A percentile compares a stretch with the other conserved stretches of the same genome.
Conservation (phyloP, 2,113 vertebrate species). For the Mugil cephalus region DNA sequence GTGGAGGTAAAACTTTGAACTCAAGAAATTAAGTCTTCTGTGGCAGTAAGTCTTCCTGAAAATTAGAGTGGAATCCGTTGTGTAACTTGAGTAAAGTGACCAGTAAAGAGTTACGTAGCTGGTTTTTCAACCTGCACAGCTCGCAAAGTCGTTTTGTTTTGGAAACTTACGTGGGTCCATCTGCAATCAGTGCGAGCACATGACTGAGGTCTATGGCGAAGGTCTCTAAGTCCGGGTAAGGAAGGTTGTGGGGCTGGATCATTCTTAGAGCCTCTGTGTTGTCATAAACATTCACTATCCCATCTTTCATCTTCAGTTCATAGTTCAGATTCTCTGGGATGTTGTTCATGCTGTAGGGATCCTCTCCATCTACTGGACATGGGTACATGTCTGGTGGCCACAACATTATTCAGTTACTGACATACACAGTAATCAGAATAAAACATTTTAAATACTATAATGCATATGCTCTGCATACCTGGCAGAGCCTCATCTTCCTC, state of each 20-base stretch:
- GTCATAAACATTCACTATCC: constrained; percentile 92
- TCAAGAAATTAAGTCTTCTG: constrained; percentile 94
- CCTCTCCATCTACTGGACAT: constrained; percentile 84
- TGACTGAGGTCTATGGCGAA: constrained; percentile 94
- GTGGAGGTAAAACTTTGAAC: constrained; percentile 96
- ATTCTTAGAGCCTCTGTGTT: constrained; percentile 81
- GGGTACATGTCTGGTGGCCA: constrained; percentile 86
- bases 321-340: constrained; percentile 92
- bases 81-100: neutral
- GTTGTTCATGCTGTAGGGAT: constrained; percentile 90
- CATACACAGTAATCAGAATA: constrained; percentile 3
- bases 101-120: neutral
- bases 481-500: constrained; percentile 90
- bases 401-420: constrained; percentile 25
- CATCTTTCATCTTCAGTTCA: constrained; percentile 89
- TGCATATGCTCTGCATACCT: constrained; percentile 78
- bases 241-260: constrained; percentile 87
- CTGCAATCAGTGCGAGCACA: constrained; percentile 92
- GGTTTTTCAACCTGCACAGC: constrained; percentile 2
- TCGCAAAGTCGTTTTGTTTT: constrained; percentile 26
- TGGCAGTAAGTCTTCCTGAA: constrained; percentile 97
- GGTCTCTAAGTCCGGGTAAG: constrained; percentile 94
- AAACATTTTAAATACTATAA: neutral
- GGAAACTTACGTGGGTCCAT: constrained; percentile 92
- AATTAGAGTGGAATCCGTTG: neutral